Base-by-base conservation (phyloP, 1,140 invertebrate genomes). In the Galleria mellonella region DNA sequence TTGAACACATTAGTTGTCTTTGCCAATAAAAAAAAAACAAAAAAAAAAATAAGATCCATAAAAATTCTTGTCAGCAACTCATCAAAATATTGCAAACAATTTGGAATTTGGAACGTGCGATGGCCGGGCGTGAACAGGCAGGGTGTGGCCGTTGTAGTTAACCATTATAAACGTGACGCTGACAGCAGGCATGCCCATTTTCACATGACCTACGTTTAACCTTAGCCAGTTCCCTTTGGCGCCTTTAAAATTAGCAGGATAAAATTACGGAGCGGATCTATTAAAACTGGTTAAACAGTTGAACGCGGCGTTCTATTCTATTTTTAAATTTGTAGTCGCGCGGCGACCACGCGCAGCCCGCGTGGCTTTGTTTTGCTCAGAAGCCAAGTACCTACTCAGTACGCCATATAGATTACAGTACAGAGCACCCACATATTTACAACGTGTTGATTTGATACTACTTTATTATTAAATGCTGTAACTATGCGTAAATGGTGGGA, bases 281-380 rank as follows among this genome's bases (percentile, higher is more conserved):
- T 12, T 39, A 63, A 52, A 41, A 43, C 45, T 75, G 71, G 71
- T 45, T 48, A 62, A 54, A 40, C 39, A 43, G 59, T 67, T 71
- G 64, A 73, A 58, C 62, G 49, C 57, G 39, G 38, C 56, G 52
- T n/a, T n/a, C 53, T 55, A 23, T 76, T 72, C 75, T 83, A 83
- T 83, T 74, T 79, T 69, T 74, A 75, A 58, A 57, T 40, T n/a
- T 35, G 56, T 44, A 51, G 59, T 55, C 54, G 67, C 43, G 51
- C 55, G 59, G 48, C 55, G 39, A 54, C 61, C 75, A 83, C 78
- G 78, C 77, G 74, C 55, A 32, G n/a, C 9, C 55, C 72, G 63
- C 78, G 73, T 83, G 78, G 58, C 62, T 51, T 65, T 83, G 78
- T 83, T 79, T 79, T 83, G 75, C 62, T 74, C 62, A 59, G 64